phyloP scores from a whole-genome alignment of 1,140 invertebrate genomes.

The Brachionus plicatilis region DNA sequence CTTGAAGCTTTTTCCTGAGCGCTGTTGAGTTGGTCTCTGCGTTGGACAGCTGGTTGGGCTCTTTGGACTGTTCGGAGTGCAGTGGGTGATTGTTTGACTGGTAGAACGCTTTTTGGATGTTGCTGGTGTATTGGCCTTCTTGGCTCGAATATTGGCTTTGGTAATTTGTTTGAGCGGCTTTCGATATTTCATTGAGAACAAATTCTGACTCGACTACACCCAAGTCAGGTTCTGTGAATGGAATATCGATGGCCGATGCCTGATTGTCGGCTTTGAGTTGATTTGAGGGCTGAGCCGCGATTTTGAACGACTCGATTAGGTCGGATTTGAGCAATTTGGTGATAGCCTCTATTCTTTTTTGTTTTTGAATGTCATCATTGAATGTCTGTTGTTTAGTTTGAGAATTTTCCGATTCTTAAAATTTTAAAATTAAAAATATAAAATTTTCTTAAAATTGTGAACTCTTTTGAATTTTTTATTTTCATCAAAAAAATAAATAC shows the following conservation, averaged over 20 bases:
- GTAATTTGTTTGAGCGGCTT: neutral
- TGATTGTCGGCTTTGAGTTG: neutral
- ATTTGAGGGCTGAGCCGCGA: neutral
- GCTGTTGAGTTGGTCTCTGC: neutral
- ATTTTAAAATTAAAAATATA: neutral
- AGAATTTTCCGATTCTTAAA: neutral
- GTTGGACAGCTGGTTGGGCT: neutral
- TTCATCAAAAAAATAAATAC: too few species aligned
- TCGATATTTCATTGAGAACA: neutral
- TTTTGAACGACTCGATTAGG: constrained; percentile 17
- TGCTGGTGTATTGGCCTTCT: neutral
- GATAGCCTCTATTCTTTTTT: constrained; percentile 34
- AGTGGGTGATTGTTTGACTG: neutral
- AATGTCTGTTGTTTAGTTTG: neutral
- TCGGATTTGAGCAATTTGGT: constrained; percentile 15
- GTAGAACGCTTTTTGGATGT: neutral
- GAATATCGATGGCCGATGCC: neutral
- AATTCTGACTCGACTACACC: neutral
- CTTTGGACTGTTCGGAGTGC: neutral
- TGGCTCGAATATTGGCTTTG: neutral
- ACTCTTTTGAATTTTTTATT: neutral
- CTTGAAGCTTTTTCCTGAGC: constrained; percentile 17
- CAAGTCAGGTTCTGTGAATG: neutral
- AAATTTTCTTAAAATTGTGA: too few species aligned
- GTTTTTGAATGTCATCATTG: neutral